Evolutionary conservation across 1,140 invertebrate genomes (phyloP), one percentile per base, ranked within the genome.

Genomic region (Pogonognathellus flavescens): DNA sequence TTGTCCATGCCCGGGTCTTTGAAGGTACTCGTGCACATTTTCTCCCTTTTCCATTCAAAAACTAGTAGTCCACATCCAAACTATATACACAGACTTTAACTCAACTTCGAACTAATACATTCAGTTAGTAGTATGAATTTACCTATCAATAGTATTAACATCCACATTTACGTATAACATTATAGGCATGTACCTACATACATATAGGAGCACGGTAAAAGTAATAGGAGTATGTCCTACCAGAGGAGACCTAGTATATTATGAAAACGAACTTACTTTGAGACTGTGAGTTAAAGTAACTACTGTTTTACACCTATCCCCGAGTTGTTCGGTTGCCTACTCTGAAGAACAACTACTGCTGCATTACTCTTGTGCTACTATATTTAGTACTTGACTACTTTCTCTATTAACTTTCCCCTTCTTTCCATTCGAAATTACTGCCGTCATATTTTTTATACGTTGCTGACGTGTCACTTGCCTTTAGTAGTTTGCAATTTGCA

Each of bases 381-480:
- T 76, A 18, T 50, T 41, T 41, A 41, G 31, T 50, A 49, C 70
- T 76, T 50, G 70, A 18, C 16, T 31, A 76, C 70, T 31, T 31
- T 76, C 70, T 76, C 70, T 31, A 76, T 76, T 76, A 76, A 76
- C 70, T 76, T 76, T n/a, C 70, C 70, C 31, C 70, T 41, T 57
- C 53, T 13, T n/a, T 76, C 70, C 70, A 16, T 31, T 76, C 49
- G 5, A 50, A 76, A 76, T 76, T 76, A 76, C 41, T 76, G 49
- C 31, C 41, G 70, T 49, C 70, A 76, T 76, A 76, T 76, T 76
- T 76, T 76, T 76, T 76, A 76, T 76, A 50, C n/a, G 70, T 66
- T 76, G 70, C 70, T n/a, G 70, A 7, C 70, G 70, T 76, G 70
- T 76, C 70, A 76, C 16, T 76, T 76, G 11, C 53, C 53, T 41